These are phyloP conservation scores for Strix uralensis DNA, from an alignment of 2,113 vertebrate genomes.

Conservation along the genomic window DNA sequence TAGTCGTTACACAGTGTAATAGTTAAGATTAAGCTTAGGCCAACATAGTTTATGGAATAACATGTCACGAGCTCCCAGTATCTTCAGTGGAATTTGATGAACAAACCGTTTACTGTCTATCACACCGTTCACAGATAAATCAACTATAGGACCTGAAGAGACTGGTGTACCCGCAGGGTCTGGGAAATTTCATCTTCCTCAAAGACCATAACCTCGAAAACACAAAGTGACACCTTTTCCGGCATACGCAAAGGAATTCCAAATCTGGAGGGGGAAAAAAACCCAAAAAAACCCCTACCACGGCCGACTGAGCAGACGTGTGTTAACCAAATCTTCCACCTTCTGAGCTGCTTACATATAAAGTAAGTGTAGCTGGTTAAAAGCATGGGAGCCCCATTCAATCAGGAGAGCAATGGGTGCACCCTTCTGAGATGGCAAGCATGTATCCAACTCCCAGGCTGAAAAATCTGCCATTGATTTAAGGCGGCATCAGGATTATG, in stretches of 20 bases:
- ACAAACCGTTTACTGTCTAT: too few species aligned
- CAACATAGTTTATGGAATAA: too few species aligned
- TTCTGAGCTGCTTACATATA: not conserved
- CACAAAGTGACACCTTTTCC: not conserved
- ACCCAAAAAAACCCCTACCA: not conserved
- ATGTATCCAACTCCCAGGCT: not conserved
- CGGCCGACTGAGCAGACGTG: not conserved
- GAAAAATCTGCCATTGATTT: not conserved
- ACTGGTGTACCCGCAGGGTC: not conserved
- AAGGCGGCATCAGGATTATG: not conserved
- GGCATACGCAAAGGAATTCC: not conserved
- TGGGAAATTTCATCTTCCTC: not conserved
- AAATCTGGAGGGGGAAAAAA: not conserved
- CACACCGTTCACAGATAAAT: not conserved
- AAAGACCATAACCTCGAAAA: not conserved
- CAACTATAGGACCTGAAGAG: not conserved
- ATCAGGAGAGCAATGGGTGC: not conserved
- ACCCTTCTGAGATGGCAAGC: not conserved
- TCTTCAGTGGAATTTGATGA: too few species aligned
- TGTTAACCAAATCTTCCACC: not conserved
- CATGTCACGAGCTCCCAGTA: too few species aligned
- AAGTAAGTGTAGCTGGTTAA: not conserved
- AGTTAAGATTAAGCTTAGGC: too few species aligned
- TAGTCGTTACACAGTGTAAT: too few species aligned
- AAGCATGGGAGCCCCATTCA: not conserved